phyloP scores from a whole-genome alignment of 2,888 invertebrate species.

The Therioaphis trifolii region DNA sequence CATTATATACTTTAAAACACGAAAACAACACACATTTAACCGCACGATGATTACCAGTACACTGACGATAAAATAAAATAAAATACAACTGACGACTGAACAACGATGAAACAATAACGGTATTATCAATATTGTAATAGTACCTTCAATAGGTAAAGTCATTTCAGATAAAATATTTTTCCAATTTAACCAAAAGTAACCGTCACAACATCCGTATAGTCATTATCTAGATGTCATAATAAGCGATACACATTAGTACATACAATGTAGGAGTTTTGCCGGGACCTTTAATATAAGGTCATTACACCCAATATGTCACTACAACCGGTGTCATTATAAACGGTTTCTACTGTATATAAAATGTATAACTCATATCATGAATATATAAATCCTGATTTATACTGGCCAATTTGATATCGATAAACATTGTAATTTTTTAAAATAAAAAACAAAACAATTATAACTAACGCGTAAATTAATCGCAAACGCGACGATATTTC shows the following conservation, averaged over 20 bases:
- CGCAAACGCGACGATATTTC: no score
- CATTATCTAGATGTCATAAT: no score
- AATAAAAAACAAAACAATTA: no score
- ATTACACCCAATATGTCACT: conserved; percentile 14
- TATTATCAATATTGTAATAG: background rate
- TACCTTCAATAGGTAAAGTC: background rate
- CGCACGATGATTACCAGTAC: background rate
- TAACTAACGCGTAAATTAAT: no score
- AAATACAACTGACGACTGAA: no score
- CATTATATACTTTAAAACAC: background rate
- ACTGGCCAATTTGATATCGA: no score
- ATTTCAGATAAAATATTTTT: background rate
- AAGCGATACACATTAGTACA: no score
- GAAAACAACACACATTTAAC: background rate
- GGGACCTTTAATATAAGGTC: background rate
- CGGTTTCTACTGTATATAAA: background rate
- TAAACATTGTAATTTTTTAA: no score
- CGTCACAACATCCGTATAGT: background rate
- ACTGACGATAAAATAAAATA: background rate
- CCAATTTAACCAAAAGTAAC: background rate
- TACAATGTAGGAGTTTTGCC: conserved; percentile 3
- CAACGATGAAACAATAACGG: background rate
- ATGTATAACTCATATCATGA: background rate
- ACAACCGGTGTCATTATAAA: background rate
- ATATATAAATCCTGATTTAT: no score